Conservation (phyloP, 2,888 invertebrate species). For the Anoplius nigerrimus region DNA sequence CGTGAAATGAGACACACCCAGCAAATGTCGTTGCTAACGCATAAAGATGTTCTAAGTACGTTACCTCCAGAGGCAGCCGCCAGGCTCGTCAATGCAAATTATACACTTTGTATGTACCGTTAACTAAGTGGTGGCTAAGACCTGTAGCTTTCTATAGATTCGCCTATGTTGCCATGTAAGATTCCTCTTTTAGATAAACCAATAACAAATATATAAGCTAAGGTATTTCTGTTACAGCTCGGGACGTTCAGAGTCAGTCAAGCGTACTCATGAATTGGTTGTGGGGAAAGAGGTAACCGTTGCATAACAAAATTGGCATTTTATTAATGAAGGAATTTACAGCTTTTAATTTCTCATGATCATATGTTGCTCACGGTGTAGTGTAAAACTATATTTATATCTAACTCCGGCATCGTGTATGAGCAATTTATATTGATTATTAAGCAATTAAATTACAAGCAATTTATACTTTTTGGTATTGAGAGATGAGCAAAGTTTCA, state of each 20-base stretch:
- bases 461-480: no score
- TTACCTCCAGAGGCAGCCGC: slow-evolving; percentile 85
- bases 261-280: slow-evolving; percentile 89
- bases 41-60: slow-evolving; percentile 82
- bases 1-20: slow-evolving; percentile 84
- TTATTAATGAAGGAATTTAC: slow-evolving; percentile 7
- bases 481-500: no score
- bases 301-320: slow-evolving; percentile 32
- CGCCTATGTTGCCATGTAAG: not conserved
- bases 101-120: slow-evolving; percentile 82
- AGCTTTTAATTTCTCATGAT: no score
- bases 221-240: slow-evolving; percentile 78
- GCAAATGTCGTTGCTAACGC: slow-evolving; percentile 84
- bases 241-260: slow-evolving; percentile 87
- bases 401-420: no score
- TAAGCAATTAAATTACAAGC: no score
- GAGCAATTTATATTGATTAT: no score
- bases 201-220: not conserved
- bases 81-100: slow-evolving; percentile 84
- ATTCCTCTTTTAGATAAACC: no score
- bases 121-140: not conserved
- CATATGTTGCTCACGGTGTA: no score
- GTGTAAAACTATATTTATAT: no score
- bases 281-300: slow-evolving; percentile 85
- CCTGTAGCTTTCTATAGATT: not conserved